phyloP scores from a whole-genome alignment of 2,113 vertebrate species.

The Nothobranchius furzeri region DNA sequence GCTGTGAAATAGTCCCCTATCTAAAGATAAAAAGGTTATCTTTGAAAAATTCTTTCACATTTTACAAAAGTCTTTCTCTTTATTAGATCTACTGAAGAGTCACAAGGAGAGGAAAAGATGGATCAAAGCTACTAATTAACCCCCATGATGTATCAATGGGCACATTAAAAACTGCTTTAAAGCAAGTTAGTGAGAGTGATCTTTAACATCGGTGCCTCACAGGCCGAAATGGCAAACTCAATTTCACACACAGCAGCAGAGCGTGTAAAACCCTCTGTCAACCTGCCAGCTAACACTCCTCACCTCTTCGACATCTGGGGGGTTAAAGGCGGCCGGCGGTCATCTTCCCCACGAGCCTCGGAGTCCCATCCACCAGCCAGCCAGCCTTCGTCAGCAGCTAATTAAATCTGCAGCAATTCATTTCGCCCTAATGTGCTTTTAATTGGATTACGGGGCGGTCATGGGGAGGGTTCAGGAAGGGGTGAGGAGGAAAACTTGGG shows the following conservation, averaged over 20 bases:
- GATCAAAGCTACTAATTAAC: background rate
- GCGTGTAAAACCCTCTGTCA: constrained; percentile 17
- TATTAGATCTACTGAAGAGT: background rate
- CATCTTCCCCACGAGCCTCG: constrained; percentile 3
- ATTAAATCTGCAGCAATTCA: constrained; percentile 78
- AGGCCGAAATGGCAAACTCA: constrained; percentile 7
- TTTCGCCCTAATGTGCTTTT: constrained; percentile 79
- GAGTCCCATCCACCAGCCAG: constrained; percentile 31
- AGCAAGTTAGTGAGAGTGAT: background rate
- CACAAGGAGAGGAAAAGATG: background rate
- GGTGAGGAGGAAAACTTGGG: constrained; percentile 55
- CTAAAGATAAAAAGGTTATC: background rate
- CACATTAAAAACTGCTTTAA: background rate
- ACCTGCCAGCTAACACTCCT: constrained; percentile 12
- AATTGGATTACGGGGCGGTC: constrained; percentile 78
- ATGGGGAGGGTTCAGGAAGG: constrained; percentile 61
- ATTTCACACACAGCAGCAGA: constrained; percentile 27
- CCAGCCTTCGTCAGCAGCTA: constrained; percentile 74
- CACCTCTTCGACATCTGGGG: constrained; percentile 10
- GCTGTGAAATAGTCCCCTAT: background rate
- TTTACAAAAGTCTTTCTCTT: background rate
- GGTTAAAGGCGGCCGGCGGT: constrained; percentile 24
- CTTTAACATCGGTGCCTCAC: background rate
- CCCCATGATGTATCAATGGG: background rate
- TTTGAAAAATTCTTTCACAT: background rate